phyloP scores from a whole-genome alignment of 1,140 invertebrate species.

The Centruroides sculpturatus region DNA sequence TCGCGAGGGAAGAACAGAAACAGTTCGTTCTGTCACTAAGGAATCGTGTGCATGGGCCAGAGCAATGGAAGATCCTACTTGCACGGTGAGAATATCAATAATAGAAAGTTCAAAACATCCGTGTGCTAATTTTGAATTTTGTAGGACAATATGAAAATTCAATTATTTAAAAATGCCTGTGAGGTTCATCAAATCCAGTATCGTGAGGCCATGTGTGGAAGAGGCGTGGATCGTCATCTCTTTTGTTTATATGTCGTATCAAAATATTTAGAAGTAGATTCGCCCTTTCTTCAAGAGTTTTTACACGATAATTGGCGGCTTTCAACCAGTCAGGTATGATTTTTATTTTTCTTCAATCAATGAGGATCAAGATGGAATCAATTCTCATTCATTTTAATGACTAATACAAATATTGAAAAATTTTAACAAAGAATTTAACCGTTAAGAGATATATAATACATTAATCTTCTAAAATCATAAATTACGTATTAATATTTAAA shows the following conservation, averaged over 20 bases:
- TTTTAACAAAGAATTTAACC: too few relatives aligned
- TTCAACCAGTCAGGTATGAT: constrained; percentile 71
- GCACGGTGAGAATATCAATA: neutral
- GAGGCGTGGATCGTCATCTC: constrained; percentile 89
- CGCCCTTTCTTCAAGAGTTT: constrained; percentile 81
- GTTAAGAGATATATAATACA: too few relatives aligned
- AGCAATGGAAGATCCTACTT: constrained; percentile 45
- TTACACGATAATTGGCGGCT: constrained; percentile 93
- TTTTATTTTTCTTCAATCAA: too few relatives aligned
- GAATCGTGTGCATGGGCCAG: constrained; percentile 83
- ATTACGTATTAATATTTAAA: too few relatives aligned
- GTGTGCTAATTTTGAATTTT: too few relatives aligned
- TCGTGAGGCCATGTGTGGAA: constrained; percentile 90
- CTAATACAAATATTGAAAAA: too few relatives aligned
- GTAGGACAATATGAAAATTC: constrained; percentile 5
- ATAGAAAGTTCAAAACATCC: too few relatives aligned
- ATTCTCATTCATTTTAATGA: too few relatives aligned
- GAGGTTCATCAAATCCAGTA: constrained; percentile 69
- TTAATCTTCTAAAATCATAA: too few relatives aligned
- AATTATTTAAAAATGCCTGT: constrained; percentile 54
- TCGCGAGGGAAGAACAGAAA: constrained; percentile 93
- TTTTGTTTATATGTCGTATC: constrained; percentile 97
- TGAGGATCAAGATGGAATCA: too few relatives aligned
- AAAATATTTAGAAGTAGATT: constrained; percentile 92
- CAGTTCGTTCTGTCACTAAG: constrained; percentile 85